Conservation (phyloP, 2,797 vertebrate genomes). For the Falco concolor region DNA sequence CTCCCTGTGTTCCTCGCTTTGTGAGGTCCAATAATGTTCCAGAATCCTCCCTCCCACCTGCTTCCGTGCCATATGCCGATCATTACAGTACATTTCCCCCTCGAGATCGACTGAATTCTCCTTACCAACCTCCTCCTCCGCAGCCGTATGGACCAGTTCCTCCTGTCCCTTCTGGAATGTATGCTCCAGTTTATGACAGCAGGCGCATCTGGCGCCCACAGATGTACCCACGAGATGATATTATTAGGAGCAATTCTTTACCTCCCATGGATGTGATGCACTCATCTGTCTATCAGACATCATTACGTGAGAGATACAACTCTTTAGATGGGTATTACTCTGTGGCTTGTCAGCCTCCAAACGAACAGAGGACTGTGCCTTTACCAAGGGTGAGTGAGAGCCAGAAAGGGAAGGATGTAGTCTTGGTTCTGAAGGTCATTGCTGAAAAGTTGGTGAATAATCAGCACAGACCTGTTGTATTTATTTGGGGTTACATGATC, state of each 20-base stretch:
- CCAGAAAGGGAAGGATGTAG: not conserved
- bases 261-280: slow-evolving; percentile 93
- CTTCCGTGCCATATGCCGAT: slow-evolving; percentile 81
- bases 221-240: slow-evolving; percentile 92
- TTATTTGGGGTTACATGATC: not conserved
- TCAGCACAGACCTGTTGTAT: not conserved
- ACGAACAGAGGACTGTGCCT: slow-evolving; percentile 83
- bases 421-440: not conserved
- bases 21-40: slow-evolving; percentile 87
- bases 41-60: slow-evolving; percentile 86
- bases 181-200: slow-evolving; percentile 93
- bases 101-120: slow-evolving; percentile 78
- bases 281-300: slow-evolving; percentile 89
- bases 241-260: slow-evolving; percentile 92
- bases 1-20: slow-evolving; percentile 85
- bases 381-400: slow-evolving; percentile 83
- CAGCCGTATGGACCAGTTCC: slow-evolving; percentile 85
- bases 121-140: slow-evolving; percentile 80
- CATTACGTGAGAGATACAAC: slow-evolving; percentile 92
- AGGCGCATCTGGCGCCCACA: slow-evolving; percentile 92
- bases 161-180: slow-evolving; percentile 85
- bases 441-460: not conserved
- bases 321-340: slow-evolving; percentile 93
- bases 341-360: slow-evolving; percentile 78
- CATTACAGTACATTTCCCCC: slow-evolving; percentile 83